Base-by-base conservation (phyloP, 2,888 invertebrate species). In the Homarus gammarus region DNA sequence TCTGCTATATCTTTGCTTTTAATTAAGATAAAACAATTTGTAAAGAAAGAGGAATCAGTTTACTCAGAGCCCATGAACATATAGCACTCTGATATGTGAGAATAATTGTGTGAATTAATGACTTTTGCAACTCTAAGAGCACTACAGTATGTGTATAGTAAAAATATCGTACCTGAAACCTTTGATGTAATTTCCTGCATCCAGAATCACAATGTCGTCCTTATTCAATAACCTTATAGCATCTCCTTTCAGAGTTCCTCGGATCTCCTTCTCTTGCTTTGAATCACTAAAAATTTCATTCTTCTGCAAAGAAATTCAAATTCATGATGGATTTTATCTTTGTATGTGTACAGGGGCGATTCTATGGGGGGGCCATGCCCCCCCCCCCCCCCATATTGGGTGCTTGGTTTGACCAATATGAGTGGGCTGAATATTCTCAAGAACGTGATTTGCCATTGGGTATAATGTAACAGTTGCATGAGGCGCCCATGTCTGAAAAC, bases 131-230 rank as follows among this genome's bases (percentile, higher is more conserved):
- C 15, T 56, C 12, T 56, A 56, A 68, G 1, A 15, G 2, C 68
- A 31, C 10, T 70, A 70, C 72, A 36, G 15, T 8, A 27, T 70
- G 33, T 27, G n/a, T 56, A 15, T 56, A 56, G 15, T 18, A 56
- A 15, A n/a, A 56, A 5, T 56, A 22, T 15, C 56, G 18, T 70
- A 91, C 88, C 92, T 87, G 83, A 64, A 92, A 8, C 92, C 92
- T 86, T 92, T 92, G 64, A 92, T 92, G 84, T 92, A 92, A 70
- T 92, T 92, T 1, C 73, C 73, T 15, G 91, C 89, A 79, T 92
- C 92, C n/a, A 92, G 44, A 15, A 92, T 90, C 6, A 91, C 88
- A 8, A 92, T 79, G 33, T 86, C 87, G 3, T 87, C 89, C 27
- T 78, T 77, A 49, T 72, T 87, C 51, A 92, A 82, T 6, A 49